Conservation (phyloP, 2,888 invertebrate species). For the Hirtodrosophila confusa region DNA sequence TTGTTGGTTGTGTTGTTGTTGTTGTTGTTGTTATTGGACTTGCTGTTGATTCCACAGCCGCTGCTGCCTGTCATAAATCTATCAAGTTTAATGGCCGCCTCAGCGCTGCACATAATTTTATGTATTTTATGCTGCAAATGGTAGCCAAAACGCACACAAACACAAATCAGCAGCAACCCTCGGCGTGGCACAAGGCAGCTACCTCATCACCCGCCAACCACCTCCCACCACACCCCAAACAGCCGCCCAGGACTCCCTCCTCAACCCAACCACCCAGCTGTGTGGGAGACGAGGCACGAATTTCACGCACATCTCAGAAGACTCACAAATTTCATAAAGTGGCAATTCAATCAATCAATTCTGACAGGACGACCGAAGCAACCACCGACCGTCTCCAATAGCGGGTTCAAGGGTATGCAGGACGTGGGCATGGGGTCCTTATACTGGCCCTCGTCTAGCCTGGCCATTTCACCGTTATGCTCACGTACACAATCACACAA, state of each 20-base stretch:
- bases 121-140: constrained; percentile 81
- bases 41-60: constrained; percentile 26
- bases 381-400: constrained; percentile 40
- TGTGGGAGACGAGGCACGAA: constrained; percentile 53
- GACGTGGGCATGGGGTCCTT: too few species aligned
- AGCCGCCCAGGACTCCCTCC: constrained; percentile 5
- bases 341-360: constrained; percentile 84
- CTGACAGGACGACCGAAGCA: constrained; percentile 68
- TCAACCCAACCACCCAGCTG: neutral
- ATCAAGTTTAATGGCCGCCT: constrained; percentile 83
- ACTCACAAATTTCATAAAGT: constrained; percentile 84
- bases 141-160: constrained; percentile 65
- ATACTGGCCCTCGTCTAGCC: constrained; percentile 24
- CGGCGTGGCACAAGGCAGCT: constrained; percentile 25
- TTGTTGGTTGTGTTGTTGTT: constrained; percentile 25
- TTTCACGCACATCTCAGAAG: constrained; percentile 82
- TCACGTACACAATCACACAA: constrained; percentile 82
- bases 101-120: constrained; percentile 83
- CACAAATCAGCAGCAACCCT: constrained; percentile 70
- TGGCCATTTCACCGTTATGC: constrained; percentile 77
- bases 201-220: constrained; percentile 15
- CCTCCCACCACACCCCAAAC: constrained; percentile 7
- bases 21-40: constrained; percentile 37
- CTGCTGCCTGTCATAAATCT: constrained; percentile 81
- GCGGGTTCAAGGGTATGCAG: constrained; percentile 4